Percentiles rank a stretch among this genome's conserved stretches.
phyloP scores from a whole-genome alignment of 2,113 vertebrate species.

The Nibea coibor region DNA sequence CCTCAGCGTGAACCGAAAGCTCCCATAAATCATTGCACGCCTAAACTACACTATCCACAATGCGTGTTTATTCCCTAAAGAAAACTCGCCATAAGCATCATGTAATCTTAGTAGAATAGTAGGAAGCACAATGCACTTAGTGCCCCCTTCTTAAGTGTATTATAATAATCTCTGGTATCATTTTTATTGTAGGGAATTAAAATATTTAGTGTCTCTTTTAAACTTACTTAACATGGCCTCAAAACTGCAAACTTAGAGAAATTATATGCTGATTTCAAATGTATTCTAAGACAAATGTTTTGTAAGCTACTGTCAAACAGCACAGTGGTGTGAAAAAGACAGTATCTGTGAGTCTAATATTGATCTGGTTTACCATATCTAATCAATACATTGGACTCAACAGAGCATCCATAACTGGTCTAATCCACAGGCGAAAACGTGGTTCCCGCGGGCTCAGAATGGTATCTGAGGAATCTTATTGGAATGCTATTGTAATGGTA shows the following conservation, averaged over 20 bases:
- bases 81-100: background rate
- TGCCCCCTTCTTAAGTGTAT: background rate
- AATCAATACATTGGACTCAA: conserved; percentile 20
- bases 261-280: background rate
- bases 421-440: conserved; percentile 10
- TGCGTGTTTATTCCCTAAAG: conserved; percentile 25
- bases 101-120: background rate
- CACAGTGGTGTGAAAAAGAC: background rate
- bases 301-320: background rate
- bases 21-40: conserved; percentile 32
- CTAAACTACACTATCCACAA: conserved; percentile 72
- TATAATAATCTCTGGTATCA: background rate
- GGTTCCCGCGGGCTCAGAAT: conserved; percentile 42
- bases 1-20: conserved; percentile 12
- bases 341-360: background rate
- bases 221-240: background rate
- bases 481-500: conserved; percentile 82
- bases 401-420: conserved; percentile 13
- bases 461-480: conserved; percentile 71
- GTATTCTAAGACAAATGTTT: background rate
- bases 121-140: background rate
- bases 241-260: background rate
- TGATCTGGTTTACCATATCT: conserved; percentile 16
- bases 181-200: background rate
- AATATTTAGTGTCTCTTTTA: background rate